Conservation (phyloP, 2,797 vertebrate genomes). For the Neomorphus geoffroyi region DNA sequence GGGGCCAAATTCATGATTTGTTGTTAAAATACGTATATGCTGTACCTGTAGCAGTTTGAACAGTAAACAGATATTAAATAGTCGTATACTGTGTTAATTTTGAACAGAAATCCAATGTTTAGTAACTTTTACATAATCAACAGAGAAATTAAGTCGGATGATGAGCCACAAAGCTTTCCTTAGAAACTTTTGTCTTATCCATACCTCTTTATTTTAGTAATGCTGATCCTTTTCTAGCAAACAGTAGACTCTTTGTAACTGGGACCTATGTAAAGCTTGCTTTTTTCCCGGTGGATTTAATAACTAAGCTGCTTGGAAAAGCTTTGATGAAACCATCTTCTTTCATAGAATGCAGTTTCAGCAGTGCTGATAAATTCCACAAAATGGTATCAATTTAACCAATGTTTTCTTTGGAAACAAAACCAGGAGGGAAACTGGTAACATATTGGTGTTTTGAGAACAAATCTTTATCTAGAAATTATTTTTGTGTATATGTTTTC, state of each 20-base stretch:
- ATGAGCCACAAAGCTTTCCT: constrained; percentile 8
- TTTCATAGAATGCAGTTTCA: background rate
- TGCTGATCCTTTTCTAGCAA: constrained; percentile 2
- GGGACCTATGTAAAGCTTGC: background rate
- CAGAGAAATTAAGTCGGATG: constrained; percentile 23
- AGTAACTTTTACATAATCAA: background rate
- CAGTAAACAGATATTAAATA: background rate
- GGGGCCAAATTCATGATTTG: background rate
- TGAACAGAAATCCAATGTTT: background rate
- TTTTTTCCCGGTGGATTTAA: background rate
- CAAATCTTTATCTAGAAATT: background rate
- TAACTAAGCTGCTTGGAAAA: constrained; percentile 25
- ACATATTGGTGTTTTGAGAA: background rate
- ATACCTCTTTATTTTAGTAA: constrained; percentile 14
- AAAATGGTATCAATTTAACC: background rate
- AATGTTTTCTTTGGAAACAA: background rate
- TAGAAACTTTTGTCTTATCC: constrained; percentile 24
- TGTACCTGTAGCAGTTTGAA: background rate
- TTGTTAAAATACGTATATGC: background rate
- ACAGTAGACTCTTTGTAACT: constrained; percentile 18
- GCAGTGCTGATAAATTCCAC: background rate
- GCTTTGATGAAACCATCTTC: constrained; percentile 16
- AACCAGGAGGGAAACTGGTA: background rate
- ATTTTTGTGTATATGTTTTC: background rate
- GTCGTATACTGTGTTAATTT: background rate